Evolutionary conservation across 2,888 invertebrate genomes (phyloP).

Genomic region (Coleophora deauratella): DNA sequence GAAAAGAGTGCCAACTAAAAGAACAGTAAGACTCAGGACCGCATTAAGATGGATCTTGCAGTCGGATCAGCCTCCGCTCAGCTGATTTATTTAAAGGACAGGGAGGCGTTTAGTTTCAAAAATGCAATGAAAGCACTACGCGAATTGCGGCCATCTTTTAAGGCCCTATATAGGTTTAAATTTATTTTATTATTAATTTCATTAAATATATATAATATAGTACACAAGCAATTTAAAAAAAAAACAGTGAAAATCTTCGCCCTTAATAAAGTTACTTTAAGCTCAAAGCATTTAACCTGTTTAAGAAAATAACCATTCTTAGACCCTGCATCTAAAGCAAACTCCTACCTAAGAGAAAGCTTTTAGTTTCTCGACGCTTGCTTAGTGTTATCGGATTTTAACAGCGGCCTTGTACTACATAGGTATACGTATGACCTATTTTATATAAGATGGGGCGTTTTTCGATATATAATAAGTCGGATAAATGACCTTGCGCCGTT

Average conservation of each 20-base stretch:
- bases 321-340: too few relatives aligned
- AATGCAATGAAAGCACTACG: slow-evolving; percentile 11
- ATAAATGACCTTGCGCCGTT: slow-evolving; percentile 48
- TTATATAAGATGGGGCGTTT: slow-evolving; percentile 27
- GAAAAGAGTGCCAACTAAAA: background rate
- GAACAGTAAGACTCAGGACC: background rate
- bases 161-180: too few relatives aligned
- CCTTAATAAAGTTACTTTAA: too few relatives aligned
- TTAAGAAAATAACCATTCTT: too few relatives aligned
- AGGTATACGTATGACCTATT: background rate
- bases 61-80: background rate
- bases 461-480: slow-evolving; percentile 51
- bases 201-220: too few relatives aligned
- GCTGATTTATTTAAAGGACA: slow-evolving; percentile 9
- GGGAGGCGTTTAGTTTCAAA: slow-evolving; percentile 10
- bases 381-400: background rate
- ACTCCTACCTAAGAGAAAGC: background rate
- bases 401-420: too few relatives aligned
- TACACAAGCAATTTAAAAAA: too few relatives aligned
- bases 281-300: too few relatives aligned
- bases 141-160: background rate
- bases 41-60: slow-evolving; percentile 10
- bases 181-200: too few relatives aligned
- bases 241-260: too few relatives aligned
- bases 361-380: slow-evolving; percentile 12